These are phyloP conservation scores for Microhierax caerulescens DNA, from an alignment of 2,797 vertebrate species.

Conservation along the genomic window DNA sequence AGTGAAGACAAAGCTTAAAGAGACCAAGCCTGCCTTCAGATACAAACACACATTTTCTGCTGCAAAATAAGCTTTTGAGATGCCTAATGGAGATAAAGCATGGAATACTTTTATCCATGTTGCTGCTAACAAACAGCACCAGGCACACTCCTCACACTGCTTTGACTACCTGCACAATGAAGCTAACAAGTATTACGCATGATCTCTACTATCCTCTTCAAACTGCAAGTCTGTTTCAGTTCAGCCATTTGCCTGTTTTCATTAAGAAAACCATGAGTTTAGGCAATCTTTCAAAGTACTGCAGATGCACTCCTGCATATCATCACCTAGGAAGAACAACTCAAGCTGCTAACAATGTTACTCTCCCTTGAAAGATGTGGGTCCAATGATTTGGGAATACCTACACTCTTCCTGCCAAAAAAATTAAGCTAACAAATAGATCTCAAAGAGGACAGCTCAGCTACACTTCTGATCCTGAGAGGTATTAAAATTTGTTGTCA, in stretches of 20 bases:
- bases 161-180: not conserved
- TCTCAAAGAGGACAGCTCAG: not conserved
- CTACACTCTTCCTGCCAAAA: not conserved
- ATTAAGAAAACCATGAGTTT: not conserved
- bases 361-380: not conserved
- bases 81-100: not conserved
- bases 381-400: not conserved
- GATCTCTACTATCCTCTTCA: not conserved
- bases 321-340: not conserved
- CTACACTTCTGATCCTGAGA: not conserved
- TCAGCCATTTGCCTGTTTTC: not conserved
- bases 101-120: not conserved
- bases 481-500: not conserved
- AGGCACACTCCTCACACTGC: not conserved
- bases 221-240: not conserved
- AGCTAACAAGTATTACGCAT: not conserved
- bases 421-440: not conserved
- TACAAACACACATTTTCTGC: not conserved
- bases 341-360: not conserved
- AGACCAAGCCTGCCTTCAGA: conserved; percentile 25
- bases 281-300: not conserved
- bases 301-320: not conserved
- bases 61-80: not conserved
- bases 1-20: conserved; percentile 3
- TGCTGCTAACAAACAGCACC: not conserved